Conservation (phyloP, 53 echinoderm and acorn worm genomes). For the Echinarachnius parma region DNA sequence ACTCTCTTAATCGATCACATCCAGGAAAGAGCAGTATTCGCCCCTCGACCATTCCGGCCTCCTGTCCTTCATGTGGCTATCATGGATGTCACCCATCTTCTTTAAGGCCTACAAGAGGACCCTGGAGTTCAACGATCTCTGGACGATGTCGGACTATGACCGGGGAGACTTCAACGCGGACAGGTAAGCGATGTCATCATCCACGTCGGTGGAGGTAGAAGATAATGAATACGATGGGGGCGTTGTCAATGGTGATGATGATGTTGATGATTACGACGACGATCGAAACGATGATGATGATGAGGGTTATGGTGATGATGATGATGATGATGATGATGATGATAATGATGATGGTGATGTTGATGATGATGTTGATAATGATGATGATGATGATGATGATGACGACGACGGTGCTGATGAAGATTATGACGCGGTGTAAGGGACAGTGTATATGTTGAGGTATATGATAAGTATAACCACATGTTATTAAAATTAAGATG, state of each 20-base stretch:
- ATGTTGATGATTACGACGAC: not conserved
- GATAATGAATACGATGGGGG: too few species aligned
- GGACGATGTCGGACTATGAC: constrained; percentile 74
- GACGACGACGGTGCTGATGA: not conserved
- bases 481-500: too few species aligned
- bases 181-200: too few species aligned
- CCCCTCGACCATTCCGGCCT: constrained; percentile 82
- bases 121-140: constrained; percentile 64
- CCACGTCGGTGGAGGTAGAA: too few species aligned
- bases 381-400: not conserved
- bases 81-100: constrained; percentile 85
- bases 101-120: constrained; percentile 61
- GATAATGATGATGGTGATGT: not conserved
- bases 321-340: too few species aligned
- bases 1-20: too few species aligned
- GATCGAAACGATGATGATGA: not conserved
- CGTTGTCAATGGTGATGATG: not conserved
- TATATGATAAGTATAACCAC: too few species aligned
- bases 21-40: constrained; percentile 52
- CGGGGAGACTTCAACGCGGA: constrained; percentile 66
- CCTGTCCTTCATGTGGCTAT: constrained; percentile 65
- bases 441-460: too few species aligned
- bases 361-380: not conserved
- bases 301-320: not conserved
- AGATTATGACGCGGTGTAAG: not conserved